Base-by-base conservation (phyloP, 2,797 vertebrate species). In the Melanotaenia boesemani region DNA sequence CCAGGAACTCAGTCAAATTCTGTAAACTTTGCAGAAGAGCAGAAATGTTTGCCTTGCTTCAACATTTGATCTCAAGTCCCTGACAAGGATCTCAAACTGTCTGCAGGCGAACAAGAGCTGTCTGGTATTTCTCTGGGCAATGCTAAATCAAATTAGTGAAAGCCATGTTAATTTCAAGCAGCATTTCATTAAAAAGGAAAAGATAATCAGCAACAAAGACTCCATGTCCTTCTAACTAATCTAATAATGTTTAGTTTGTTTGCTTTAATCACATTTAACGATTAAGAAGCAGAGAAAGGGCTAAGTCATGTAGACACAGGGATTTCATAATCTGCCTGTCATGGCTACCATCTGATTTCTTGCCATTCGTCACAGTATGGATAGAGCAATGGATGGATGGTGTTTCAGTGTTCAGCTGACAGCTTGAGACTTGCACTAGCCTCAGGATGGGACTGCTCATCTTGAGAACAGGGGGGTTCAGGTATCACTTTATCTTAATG, bases 91-190 rank as follows among this genome's bases (percentile, higher is more conserved):
- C 89, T 91, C 77, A 78, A 92, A 88, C 78, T 80, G 85, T 90
- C 85, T 87, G 76, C 83, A 76, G 80, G 74, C 83, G 88, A 93
- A 89, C 87, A 75, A 88, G 85, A 88, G 83, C 77, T 82, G 84
- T 91, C 91, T 94, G 90, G 85, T 74, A 86, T 87, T 92, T 94
- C 90, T 85, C 57, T 44, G 82, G 84, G 86, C 88, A 91, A 84
- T 76, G 69, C 67, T 75, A 89, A 94, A 94, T 94, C 88, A 84
- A 93, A 93, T 95, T 93, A 94, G 87, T 74, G 74, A 72, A 88
- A 85, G 86, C 78, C 83, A 93, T 92, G 90, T 94, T 93, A 93
- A 94, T 95, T 94, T 93, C 89, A 92, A 93, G 86, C 86, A 93
- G 92, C 86, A 80, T 94, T 94, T 95, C 89, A 94, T 94, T 93